phyloP scores from a whole-genome alignment of 1,140 invertebrate genomes.

The Bombus picipes region DNA sequence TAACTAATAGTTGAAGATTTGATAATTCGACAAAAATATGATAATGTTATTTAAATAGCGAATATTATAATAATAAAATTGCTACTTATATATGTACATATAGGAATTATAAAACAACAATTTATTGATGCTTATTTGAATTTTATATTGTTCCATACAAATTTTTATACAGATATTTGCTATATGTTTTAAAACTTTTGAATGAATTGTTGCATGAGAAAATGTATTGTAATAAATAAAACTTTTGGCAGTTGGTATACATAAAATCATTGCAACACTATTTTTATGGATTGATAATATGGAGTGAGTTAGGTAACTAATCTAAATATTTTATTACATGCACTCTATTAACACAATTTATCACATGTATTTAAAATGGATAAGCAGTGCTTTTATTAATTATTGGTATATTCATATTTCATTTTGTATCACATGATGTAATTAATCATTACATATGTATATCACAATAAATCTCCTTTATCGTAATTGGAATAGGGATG shows the following conservation, averaged over 20 bases:
- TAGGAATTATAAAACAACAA: not conserved
- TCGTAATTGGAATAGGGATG: not conserved
- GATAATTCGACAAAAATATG: not conserved
- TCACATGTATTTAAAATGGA: not conserved
- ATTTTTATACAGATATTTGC: not conserved
- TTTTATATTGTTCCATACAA: not conserved
- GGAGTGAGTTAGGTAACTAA: constrained; percentile 1
- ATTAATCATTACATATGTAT: not conserved
- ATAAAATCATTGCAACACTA: not conserved
- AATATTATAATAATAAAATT: not conserved
- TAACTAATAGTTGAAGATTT: not conserved
- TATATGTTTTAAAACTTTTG: not conserved
- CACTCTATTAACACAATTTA: constrained; percentile 15
- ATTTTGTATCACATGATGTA: constrained; percentile 6
- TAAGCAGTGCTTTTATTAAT: not conserved
- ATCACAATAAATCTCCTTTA: not conserved
- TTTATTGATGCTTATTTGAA: not conserved
- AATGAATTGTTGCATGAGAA: not conserved
- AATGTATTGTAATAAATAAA: constrained; percentile 3
- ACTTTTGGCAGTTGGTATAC: not conserved
- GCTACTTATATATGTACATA: not conserved
- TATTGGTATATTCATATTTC: constrained; percentile 1
- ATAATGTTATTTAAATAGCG: not conserved
- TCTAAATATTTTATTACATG: not conserved
- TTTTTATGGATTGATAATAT: not conserved